Percentiles rank a stretch among this genome's conserved stretches.
Evolutionary conservation across 2,797 vertebrate species (phyloP).

Genomic region (Tapirus indicus): DNA sequence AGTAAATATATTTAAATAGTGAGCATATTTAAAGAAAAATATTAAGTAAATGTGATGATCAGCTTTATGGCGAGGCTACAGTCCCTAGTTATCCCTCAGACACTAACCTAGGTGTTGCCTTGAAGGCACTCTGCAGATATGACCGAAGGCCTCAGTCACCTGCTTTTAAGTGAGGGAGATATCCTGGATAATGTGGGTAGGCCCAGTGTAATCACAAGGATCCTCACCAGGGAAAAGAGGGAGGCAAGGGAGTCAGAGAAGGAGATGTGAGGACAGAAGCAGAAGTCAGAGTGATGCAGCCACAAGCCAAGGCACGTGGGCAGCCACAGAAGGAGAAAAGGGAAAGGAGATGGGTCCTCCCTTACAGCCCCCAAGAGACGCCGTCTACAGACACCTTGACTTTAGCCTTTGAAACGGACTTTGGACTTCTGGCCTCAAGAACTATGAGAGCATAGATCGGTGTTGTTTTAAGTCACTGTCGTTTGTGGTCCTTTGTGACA

Average conservation of each 20-base stretch:
- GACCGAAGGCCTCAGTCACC: background rate
- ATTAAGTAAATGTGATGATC: background rate
- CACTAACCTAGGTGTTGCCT: background rate
- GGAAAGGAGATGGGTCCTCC: no score
- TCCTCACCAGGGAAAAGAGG: background rate
- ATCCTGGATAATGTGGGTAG: background rate
- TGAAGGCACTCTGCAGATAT: background rate
- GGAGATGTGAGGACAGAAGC: background rate
- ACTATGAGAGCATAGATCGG: background rate
- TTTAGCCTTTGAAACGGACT: background rate
- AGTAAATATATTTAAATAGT: background rate
- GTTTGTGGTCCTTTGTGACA: background rate
- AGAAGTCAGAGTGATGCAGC: background rate
- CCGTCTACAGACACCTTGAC: background rate
- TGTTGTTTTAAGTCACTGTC: background rate
- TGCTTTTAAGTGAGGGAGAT: background rate
- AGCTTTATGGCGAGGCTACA: background rate
- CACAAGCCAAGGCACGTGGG: background rate
- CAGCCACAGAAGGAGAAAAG: background rate
- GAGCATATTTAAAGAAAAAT: background rate
- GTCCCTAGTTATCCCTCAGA: background rate
- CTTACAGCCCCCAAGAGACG: background rate
- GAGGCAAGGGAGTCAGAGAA: background rate
- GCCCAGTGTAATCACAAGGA: background rate
- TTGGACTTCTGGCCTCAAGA: background rate